Evolutionary conservation across 1,140 invertebrate species (phyloP), one percentile per base, ranked within the genome.

Genomic region (Drosophila cardini): DNA sequence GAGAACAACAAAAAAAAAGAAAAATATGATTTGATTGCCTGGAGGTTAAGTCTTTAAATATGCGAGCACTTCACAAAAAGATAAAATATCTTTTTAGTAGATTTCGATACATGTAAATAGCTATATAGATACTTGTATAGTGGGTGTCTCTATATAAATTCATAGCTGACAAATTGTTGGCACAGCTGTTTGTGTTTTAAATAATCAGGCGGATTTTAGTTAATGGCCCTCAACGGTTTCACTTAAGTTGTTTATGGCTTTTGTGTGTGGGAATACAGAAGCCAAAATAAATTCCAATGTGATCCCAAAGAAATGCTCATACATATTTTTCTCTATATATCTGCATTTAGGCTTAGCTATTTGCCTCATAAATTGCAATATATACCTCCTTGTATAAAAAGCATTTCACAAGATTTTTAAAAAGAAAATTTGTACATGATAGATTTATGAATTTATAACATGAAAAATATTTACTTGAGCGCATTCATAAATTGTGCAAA

Each of bases 171-270:
- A 87, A 87, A 87, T 87, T 87, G 83, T 73, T 87, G 83, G 79
- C 84, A 67, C 83, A 87, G 83, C 83, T 87, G 83, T 67, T 89
- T 76, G 72, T 79, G 84, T 83, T 83, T 83, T 40, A 83, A 79
- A 86, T 87, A 87, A 86, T 76, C 65, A 56, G 69, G 48, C 77
- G 76, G 83, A 89, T 89, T 87, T 87, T 76, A 79, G 72, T 89
- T 87, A 87, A 87, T 87, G 79, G 82, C 76, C 82, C 83, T 75
- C 83, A 87, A 87, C 84, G 83, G 76, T 78, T 86, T 82, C 79
- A 75, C 78, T 80, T 87, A 87, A 87, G 76, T 87, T 89, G 83
- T 87, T 86, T 89, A 86, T 82, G 76, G 58, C 82, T 78, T 64
- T 76, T 74, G 50, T 57, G 65, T 65, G 34, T 58, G 72, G 63